Evolutionary conservation across 2,113 vertebrate genomes (phyloP).

Genomic region (Tetrao urogallus): DNA sequence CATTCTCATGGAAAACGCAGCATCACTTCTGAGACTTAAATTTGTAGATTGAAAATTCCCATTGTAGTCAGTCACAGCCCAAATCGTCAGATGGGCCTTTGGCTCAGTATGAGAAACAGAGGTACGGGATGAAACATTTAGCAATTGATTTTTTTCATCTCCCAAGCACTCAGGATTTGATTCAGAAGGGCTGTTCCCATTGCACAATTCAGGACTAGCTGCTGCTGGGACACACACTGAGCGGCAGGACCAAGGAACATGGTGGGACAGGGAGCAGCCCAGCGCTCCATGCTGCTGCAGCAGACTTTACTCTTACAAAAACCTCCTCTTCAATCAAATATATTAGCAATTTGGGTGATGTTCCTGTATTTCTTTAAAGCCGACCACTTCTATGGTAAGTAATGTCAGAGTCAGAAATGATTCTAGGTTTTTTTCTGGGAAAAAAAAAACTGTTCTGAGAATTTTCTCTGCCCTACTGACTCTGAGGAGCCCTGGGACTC

Average conservation of each 20-base stretch:
- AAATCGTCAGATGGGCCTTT: not conserved
- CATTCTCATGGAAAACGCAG: not conserved
- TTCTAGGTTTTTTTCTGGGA: not conserved
- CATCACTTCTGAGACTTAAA: not conserved
- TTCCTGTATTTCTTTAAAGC: not conserved
- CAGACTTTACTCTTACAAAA: not conserved
- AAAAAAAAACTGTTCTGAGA: not conserved
- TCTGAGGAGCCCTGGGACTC: fast-evolving
- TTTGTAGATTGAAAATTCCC: not conserved
- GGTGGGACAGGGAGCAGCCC: fast-evolving
- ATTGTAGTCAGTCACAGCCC: not conserved
- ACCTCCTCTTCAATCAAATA: not conserved
- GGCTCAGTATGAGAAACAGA: not conserved
- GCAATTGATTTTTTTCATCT: not conserved
- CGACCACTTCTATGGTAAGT: not conserved
- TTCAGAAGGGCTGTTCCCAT: not conserved
- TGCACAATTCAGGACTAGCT: not conserved
- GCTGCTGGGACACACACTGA: fast-evolving
- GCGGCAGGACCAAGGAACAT: not conserved
- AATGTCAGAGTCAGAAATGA: not conserved
- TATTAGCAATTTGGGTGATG: not conserved
- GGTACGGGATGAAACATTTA: not conserved
- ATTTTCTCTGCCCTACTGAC: not conserved
- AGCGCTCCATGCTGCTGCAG: fast-evolving
- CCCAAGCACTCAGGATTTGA: not conserved